Base-by-base conservation (phyloP, 2,888 invertebrate species). In the Heteromyza rotundicornis region DNA sequence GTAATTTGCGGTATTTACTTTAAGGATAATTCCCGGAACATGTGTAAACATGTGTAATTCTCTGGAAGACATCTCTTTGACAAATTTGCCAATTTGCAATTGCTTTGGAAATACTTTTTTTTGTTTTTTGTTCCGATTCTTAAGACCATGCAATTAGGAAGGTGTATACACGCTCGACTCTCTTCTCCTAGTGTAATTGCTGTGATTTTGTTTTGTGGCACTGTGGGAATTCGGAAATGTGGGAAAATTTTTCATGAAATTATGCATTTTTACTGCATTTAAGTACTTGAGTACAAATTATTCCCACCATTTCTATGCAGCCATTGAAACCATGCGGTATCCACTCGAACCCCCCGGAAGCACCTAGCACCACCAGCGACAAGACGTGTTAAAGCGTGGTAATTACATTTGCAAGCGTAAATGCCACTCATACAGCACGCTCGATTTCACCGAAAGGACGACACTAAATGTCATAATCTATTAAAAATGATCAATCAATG, bases 401-500 rank as follows among this genome's bases (percentile, higher is more conserved):
- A 68, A 62, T 63, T 54, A 50, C 35, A 58, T 36, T 32, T 64
- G 10, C 27, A 27, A 10, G 27, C n/a, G n/a, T n/a, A n/a, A n/a
- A 47, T 22, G 53, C 59, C 54, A 64, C 66, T 68, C 66, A 68
- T 67, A 66, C 51, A 16, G 62, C 68, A 69, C 63, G 64, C 64
- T 64, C 63, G 65, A 59, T 63, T 70, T 61, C 53, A 64, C 60
- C 64, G 62, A 52, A 22, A 35, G 57, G 53, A 56, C 36, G 59
- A 54, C 60, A 72, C 74, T 76, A 72, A 69, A 77, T 75, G 77
- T 74, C 75, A 76, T 68, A 72, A 75, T 69, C 71, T 70, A 76
- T 77, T 73, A 77, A 74, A 68, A 70, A 47, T 47, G 47, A 47
- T 2, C 5, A 47, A 47, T 47, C 47, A 47, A 47, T 47, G 5